These are phyloP conservation scores for Meda fulgida DNA, from an alignment of 2,797 vertebrate genomes.

Conservation along the genomic window DNA sequence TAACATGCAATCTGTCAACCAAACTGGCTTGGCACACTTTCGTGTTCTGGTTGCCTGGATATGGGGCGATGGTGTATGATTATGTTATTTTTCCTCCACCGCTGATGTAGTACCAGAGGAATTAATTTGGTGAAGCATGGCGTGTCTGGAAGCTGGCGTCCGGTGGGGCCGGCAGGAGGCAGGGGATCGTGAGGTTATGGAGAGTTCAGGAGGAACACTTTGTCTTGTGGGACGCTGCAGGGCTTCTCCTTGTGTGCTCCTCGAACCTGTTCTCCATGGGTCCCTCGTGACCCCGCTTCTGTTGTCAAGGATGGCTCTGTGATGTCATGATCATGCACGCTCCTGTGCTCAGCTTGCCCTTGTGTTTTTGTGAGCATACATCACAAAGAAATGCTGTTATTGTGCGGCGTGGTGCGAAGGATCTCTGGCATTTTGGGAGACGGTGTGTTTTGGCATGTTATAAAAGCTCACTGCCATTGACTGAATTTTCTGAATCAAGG, in stretches of 20 bases:
- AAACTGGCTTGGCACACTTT: conserved; percentile 50
- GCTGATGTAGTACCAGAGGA: conserved; percentile 48
- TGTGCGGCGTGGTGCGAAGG: background rate
- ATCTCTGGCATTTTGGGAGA: background rate
- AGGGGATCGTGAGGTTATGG: conserved; percentile 42
- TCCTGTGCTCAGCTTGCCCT: background rate
- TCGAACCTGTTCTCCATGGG: conserved; percentile 18
- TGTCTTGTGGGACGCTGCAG: conserved; percentile 16
- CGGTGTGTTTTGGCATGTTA: background rate
- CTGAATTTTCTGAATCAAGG: conserved; percentile 9
- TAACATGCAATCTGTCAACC: conserved; percentile 48
- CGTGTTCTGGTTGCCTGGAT: conserved; percentile 45
- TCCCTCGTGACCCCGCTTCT: background rate
- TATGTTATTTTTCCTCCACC: conserved; percentile 27
- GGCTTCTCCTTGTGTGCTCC: conserved; percentile 27
- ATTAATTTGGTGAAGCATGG: conserved; percentile 50
- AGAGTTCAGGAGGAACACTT: conserved; percentile 49
- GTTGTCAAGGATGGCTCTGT: conserved; percentile 21
- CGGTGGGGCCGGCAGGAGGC: conserved; percentile 7
- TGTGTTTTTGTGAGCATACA: conserved; percentile 17
- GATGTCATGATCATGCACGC: conserved; percentile 3
- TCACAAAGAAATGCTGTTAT: background rate
- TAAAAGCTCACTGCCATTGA: background rate
- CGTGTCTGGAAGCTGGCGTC: conserved; percentile 24
- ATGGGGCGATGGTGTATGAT: conserved; percentile 34